Conservation (phyloP, 2,888 invertebrate genomes). For the Bhutanitis thaidina region DNA sequence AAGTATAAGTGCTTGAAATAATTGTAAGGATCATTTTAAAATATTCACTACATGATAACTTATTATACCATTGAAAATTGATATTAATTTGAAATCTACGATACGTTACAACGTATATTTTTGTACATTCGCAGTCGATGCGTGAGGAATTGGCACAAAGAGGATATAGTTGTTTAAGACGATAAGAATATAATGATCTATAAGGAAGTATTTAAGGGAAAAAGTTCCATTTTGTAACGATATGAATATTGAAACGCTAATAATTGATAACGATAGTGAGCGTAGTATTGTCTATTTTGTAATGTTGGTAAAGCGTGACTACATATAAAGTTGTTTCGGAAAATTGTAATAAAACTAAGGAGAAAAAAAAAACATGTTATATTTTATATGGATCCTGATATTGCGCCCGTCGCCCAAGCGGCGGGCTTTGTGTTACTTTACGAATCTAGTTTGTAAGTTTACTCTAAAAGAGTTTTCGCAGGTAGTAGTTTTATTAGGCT, state of each 20-base stretch:
- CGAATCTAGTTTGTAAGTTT: slow-evolving; percentile 72
- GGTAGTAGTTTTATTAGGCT: slow-evolving; percentile 79
- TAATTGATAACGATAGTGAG: slow-evolving; percentile 69
- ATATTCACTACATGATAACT: slow-evolving; percentile 48
- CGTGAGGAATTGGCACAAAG: slow-evolving; percentile 72
- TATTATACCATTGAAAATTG: slow-evolving; percentile 56
- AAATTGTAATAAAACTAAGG: slow-evolving; percentile 75
- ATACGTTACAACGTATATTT: slow-evolving; percentile 71
- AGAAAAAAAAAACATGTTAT: slow-evolving; percentile 70
- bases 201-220: slow-evolving; percentile 36
- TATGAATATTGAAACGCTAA: slow-evolving; percentile 59
- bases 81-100: slow-evolving; percentile 56
- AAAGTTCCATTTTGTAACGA: slow-evolving; percentile 69
- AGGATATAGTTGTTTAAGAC: slow-evolving; percentile 34
- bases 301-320: slow-evolving; percentile 65
- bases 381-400: slow-evolving; percentile 72
- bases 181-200: slow-evolving; percentile 53
- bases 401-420: slow-evolving; percentile 41
- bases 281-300: slow-evolving; percentile 75
- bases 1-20: slow-evolving; percentile 66
- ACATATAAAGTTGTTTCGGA: slow-evolving; percentile 75
- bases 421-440: slow-evolving; percentile 67
- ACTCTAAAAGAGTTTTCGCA: slow-evolving; percentile 79
- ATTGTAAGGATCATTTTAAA: slow-evolving; percentile 55
- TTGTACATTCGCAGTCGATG: slow-evolving; percentile 70